Conservation (phyloP, 1,140 invertebrate genomes). For the Leptinotarsa undecemlineata region DNA sequence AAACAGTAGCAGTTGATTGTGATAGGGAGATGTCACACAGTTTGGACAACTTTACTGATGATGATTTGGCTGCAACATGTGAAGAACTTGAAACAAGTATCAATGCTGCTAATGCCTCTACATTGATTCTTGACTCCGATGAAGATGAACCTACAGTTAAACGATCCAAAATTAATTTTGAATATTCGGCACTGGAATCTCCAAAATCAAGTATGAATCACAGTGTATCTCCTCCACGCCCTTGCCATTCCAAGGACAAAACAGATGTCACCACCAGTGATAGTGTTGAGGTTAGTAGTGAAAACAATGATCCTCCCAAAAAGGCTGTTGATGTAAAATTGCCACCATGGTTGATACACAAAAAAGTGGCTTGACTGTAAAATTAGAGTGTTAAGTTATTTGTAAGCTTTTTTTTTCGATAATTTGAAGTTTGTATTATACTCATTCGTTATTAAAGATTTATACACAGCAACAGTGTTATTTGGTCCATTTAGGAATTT, state of each 20-base stretch:
- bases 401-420: background rate
- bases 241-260: constrained; percentile 12
- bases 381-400: background rate
- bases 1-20: constrained; percentile 32
- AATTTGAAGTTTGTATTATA: no score
- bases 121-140: constrained; percentile 2
- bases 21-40: constrained; percentile 25
- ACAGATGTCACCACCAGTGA: background rate
- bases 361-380: background rate
- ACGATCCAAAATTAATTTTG: background rate
- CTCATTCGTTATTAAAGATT: no score
- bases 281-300: background rate
- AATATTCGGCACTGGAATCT: constrained; percentile 31
- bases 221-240: constrained; percentile 9
- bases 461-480: no score
- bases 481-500: no score
- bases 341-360: constrained; percentile 1
- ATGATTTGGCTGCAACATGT: constrained; percentile 27
- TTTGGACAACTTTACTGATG: constrained; percentile 15
- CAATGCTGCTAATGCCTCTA: constrained; percentile 10
- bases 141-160: constrained; percentile 15
- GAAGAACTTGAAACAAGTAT: constrained; percentile 23
- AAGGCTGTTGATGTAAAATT: constrained; percentile 10
- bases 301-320: background rate
- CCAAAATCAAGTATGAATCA: constrained; percentile 27